phyloP scores from a whole-genome alignment of 2,113 vertebrate species.

The Podarcis cretensis region DNA sequence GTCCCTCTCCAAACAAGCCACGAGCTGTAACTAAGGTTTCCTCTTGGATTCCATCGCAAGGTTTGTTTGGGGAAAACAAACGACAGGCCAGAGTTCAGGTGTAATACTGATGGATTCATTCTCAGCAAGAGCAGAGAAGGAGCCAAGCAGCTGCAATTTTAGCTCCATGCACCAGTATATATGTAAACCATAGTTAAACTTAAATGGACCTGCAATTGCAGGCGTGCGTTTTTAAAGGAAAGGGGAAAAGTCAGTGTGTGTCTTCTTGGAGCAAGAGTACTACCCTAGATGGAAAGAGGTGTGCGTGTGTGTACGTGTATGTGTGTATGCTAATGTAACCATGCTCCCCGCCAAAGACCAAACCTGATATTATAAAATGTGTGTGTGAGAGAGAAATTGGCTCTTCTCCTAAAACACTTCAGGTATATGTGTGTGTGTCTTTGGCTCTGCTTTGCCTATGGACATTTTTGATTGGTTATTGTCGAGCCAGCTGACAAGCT shows the following conservation, averaged over 20 bases:
- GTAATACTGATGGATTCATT: too few relatives aligned
- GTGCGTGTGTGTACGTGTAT: neutral
- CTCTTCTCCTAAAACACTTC: neutral
- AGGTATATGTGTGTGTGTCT: neutral
- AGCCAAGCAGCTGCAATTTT: too few relatives aligned
- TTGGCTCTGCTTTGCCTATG: conserved; percentile 4
- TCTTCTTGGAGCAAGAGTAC: conserved; percentile 11
- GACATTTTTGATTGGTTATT: conserved; percentile 5
- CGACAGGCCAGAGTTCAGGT: too few relatives aligned
- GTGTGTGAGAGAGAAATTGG: conserved; percentile 26
- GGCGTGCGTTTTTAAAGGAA: neutral
- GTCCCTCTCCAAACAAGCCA: too few relatives aligned
- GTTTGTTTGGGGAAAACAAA: too few relatives aligned
- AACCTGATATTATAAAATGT: neutral
- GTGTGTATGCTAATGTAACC: conserved; percentile 3
- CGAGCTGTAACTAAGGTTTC: too few relatives aligned
- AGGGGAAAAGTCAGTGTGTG: neutral
- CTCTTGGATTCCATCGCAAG: too few relatives aligned
- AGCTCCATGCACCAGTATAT: too few relatives aligned
- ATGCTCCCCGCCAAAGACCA: conserved; percentile 19
- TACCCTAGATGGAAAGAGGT: neutral
- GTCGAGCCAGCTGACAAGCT: conserved; percentile 27
- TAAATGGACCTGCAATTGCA: neutral
- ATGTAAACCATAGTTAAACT: too few relatives aligned
- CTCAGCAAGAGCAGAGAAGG: too few relatives aligned